phyloP scores from a whole-genome alignment of 2,797 vertebrate genomes.

The Microctenopoma steveboyesi region DNA sequence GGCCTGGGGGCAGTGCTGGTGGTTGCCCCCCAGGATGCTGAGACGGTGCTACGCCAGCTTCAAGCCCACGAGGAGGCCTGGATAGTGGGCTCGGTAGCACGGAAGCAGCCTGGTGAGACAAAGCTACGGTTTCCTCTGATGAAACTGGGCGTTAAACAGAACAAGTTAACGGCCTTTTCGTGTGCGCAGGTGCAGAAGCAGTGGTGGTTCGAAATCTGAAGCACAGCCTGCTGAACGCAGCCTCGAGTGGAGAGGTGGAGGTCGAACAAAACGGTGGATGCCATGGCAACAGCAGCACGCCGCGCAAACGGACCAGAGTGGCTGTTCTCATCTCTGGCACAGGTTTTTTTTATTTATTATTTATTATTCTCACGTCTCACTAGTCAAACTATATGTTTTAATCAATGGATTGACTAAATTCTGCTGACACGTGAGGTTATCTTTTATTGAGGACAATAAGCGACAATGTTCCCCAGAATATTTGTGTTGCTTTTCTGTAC shows the following conservation, averaged over 20 bases:
- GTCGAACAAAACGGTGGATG: constrained; percentile 19
- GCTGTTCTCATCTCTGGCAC: constrained; percentile 96
- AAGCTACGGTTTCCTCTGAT: too few species aligned
- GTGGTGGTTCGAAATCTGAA: constrained; percentile 81
- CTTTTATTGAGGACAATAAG: too few species aligned
- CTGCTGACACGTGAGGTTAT: too few species aligned
- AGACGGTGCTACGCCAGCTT: constrained; percentile 85
- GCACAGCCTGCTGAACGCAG: constrained; percentile 67
- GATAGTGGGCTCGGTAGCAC: constrained; percentile 88
- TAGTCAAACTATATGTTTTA: too few species aligned
- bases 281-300: constrained; percentile 37
- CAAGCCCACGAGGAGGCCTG: constrained; percentile 85
- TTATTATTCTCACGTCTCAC: too few species aligned
- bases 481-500: too few species aligned
- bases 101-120: constrained; percentile 81
- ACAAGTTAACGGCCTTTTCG: too few species aligned
- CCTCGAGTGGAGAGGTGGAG: background rate
- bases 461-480: background rate
- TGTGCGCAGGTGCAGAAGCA: constrained; percentile 62
- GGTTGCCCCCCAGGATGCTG: constrained; percentile 83
- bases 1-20: constrained; percentile 91
- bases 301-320: constrained; percentile 82
- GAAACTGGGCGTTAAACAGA: background rate
- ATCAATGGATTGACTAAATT: too few species aligned
- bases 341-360: constrained; percentile 75